These are phyloP conservation scores for Thalassarche chlororhynchos DNA, from an alignment of 2,113 vertebrate genomes.

Conservation along the genomic window DNA sequence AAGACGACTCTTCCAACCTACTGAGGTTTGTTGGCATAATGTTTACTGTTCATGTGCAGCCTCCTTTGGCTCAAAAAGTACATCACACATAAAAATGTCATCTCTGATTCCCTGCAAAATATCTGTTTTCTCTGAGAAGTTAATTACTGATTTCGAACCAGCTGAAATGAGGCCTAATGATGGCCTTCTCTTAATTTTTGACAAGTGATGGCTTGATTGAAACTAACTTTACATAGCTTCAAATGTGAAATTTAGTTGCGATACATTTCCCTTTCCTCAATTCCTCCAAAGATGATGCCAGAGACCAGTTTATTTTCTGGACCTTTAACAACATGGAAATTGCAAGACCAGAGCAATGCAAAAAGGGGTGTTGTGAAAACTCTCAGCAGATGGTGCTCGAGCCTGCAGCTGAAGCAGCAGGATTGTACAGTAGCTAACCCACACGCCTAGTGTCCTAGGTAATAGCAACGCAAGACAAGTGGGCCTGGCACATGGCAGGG, in stretches of 20 bases:
- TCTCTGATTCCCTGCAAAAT: slow-evolving; percentile 58
- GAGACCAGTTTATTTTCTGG: neutral
- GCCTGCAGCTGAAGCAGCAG: neutral
- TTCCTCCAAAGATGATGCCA: neutral
- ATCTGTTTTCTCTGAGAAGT: slow-evolving; percentile 55
- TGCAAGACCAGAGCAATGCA: neutral
- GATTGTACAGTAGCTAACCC: neutral
- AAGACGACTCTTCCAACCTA: neutral
- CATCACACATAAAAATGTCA: neutral
- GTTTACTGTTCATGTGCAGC: slow-evolving; percentile 48
- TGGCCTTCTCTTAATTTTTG: slow-evolving; percentile 57
- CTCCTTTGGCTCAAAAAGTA: slow-evolving; percentile 49
- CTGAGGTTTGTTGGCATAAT: slow-evolving; percentile 38
- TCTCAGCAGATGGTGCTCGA: neutral
- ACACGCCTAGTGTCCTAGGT: neutral
- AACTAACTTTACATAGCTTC: slow-evolving; percentile 35
- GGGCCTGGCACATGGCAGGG: rapidly evolving
- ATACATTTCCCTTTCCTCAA: neutral
- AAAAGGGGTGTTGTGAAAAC: neutral
- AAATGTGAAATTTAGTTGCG: slow-evolving; percentile 34
- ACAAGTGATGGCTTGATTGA: slow-evolving; percentile 49
- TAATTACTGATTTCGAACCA: slow-evolving; percentile 64
- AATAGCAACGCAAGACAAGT: neutral
- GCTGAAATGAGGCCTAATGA: slow-evolving; percentile 59
- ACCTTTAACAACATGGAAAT: neutral